Evolutionary conservation across 2,797 vertebrate species (phyloP).

Genomic region (Triplophysa yarkandensis): DNA sequence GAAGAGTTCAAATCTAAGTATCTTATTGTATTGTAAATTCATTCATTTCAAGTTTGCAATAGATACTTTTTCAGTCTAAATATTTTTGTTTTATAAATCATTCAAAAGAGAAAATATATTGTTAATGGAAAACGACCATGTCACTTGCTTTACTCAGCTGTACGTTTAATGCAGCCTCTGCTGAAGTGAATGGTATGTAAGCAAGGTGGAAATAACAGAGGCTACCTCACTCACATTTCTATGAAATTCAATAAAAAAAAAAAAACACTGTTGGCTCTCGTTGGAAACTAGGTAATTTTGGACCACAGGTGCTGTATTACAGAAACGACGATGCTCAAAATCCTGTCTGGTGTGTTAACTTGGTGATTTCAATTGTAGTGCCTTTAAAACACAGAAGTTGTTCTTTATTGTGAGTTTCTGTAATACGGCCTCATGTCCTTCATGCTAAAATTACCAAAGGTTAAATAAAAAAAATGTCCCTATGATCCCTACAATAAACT

Average conservation of each 20-base stretch:
- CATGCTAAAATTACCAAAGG: too few species aligned
- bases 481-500: too few species aligned
- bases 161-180: conserved; percentile 16
- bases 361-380: too few species aligned
- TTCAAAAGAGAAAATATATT: conserved; percentile 46
- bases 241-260: conserved; percentile 49
- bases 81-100: conserved; percentile 44
- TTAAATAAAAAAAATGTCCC: too few species aligned
- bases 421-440: too few species aligned
- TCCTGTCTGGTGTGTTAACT: too few species aligned
- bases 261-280: conserved; percentile 27
- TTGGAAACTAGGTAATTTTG: conserved; percentile 19
- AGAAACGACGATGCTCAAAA: too few species aligned
- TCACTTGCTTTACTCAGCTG: conserved; percentile 38
- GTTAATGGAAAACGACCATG: conserved; percentile 30
- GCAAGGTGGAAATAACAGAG: conserved; percentile 35
- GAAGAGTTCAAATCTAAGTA: conserved; percentile 53
- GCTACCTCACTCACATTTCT: conserved; percentile 51
- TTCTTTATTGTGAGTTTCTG: too few species aligned
- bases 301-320: not conserved
- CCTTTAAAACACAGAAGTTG: too few species aligned
- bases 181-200: conserved; percentile 36
- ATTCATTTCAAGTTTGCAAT: conserved; percentile 49
- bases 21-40: conserved; percentile 55
- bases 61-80: conserved; percentile 41